Evolutionary conservation across 2,113 vertebrate species (phyloP), one percentile per base, ranked within the genome.

Genomic region (Axis porcinus): DNA sequence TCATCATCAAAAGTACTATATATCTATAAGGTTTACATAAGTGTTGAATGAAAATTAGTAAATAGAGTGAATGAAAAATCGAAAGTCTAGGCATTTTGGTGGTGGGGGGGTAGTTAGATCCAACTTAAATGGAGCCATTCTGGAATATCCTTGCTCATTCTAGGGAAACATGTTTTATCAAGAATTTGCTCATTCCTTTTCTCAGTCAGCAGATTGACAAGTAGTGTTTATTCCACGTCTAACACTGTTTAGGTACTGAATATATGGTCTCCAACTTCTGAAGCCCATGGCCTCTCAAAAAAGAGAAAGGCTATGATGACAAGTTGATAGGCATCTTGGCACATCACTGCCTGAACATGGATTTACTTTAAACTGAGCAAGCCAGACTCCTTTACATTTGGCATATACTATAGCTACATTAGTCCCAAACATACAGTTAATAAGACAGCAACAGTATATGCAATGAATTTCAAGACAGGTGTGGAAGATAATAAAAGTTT

Each of bases 301-400:
- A 67, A 92, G 81, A 93, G 45, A 95, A 87, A 84, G 25, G 11
- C n/a, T 70, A 25, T 28, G 19, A 92, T 94, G n/a, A 86, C 13
- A 81, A 83, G 30, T 33, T 28, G 40, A 86, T 9, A 40, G 33
- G 58, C 82, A 40, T 43, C 52, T 76, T 85, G 90, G 30, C 89
- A 50, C 15, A 33, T 25, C 23, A 25, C 45, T 40, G 50, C 60
- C 43, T 84, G 43, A 83, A 76, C 6, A 28, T 47, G 43, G 64
- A 84, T 90, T 86, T 81, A 86, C 92, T 96, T 57, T 92, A 36
- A 78, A 76, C 8, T n/a, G 17, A 86, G 83, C 57, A 94, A 94
- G 36, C 54, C 33, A 47, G 54, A 54, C 27, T 95, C 54, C 84
- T 70, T 81, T 54, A 78, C 43, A 95, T 92, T 17, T 52, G 84